phyloP scores from a whole-genome alignment of 2,113 vertebrate species.

The Plestiodon gilberti region DNA sequence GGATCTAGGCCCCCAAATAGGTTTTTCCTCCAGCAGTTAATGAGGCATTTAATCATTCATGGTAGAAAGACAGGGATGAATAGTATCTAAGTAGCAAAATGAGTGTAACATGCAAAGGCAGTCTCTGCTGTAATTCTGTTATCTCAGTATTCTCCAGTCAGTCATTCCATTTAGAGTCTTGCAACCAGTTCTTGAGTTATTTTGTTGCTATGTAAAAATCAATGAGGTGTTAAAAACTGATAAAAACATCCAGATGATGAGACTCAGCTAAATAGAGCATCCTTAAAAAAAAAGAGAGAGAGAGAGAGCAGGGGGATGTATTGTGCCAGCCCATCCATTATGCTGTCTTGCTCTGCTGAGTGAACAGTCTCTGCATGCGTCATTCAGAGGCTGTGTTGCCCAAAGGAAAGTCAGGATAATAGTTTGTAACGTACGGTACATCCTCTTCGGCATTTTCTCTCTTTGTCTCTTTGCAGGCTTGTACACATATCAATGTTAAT shows the following conservation, averaged over 20 bases:
- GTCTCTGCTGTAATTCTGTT: background rate
- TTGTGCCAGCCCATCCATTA: constrained; percentile 23
- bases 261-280: constrained; percentile 26
- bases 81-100: background rate
- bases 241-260: constrained; percentile 25
- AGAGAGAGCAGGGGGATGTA: background rate
- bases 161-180: background rate
- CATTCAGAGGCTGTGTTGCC: background rate
- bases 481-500: background rate
- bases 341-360: constrained; percentile 27
- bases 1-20: background rate
- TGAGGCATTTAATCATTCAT: background rate
- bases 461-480: background rate
- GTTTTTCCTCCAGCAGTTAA: background rate
- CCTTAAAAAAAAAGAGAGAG: background rate
- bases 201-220: constrained; percentile 4
- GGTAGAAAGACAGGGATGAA: background rate
- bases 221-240: constrained; percentile 10
- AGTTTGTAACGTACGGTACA: background rate
- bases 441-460: constrained; percentile 26
- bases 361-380: background rate
- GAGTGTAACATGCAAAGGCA: background rate
- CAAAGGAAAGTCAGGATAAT: background rate
- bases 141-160: background rate
- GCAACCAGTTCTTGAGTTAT: background rate